A percentile compares a stretch with the other conserved stretches of the same genome.
Conservation (phyloP, 2,113 vertebrate species). For the Myotis brandtii region DNA sequence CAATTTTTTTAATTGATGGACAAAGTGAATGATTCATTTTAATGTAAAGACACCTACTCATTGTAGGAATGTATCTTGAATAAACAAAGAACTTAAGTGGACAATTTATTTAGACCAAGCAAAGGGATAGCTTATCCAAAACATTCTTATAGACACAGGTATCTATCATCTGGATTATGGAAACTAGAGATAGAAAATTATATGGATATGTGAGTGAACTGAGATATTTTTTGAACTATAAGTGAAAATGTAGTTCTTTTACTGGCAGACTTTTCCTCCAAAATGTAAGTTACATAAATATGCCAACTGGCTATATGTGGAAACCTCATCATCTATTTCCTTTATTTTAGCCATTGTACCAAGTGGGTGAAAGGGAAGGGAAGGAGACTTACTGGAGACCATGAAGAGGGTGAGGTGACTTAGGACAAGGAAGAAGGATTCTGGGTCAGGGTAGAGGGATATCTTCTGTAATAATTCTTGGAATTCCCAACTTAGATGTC, state of each 20-base stretch:
- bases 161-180: not conserved
- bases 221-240: not conserved
- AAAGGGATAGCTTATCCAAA: not conserved
- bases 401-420: not conserved
- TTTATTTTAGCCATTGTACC: not conserved
- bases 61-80: not conserved
- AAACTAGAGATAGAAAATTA: not conserved
- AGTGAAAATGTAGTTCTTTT: not conserved
- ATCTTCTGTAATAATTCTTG: not conserved
- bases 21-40: constrained; percentile 32
- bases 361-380: not conserved
- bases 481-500: not conserved
- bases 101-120: not conserved
- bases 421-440: not conserved
- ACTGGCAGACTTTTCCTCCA: not conserved
- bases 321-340: not conserved
- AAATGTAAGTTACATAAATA: not conserved
- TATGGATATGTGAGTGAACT: not conserved
- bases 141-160: not conserved
- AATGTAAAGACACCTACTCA: not conserved
- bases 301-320: not conserved
- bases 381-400: not conserved
- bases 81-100: not conserved
- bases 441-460: not conserved
- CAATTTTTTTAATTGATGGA: not conserved